Evolutionary conservation across 2,888 invertebrate genomes (phyloP).

Genomic region (Atethmia centrago): DNA sequence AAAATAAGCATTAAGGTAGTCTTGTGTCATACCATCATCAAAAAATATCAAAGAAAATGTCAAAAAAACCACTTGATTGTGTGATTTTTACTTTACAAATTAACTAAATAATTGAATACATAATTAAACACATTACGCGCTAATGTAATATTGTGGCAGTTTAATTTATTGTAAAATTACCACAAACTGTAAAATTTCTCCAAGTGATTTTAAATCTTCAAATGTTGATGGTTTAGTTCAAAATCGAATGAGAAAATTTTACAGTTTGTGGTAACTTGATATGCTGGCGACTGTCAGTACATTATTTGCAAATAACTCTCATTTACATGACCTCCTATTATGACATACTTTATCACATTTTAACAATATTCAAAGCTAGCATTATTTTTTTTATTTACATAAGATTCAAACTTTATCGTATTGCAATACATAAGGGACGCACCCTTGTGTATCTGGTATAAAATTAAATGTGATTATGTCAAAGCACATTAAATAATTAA

Average conservation of each 20-base stretch:
- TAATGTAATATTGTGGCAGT: background rate
- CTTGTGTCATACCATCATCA: constrained; percentile 3
- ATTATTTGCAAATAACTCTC: constrained; percentile 21
- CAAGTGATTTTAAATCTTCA: no score
- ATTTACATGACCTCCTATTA: constrained; percentile 19
- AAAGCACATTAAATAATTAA: background rate
- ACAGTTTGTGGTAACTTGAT: no score
- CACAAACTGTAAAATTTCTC: no score
- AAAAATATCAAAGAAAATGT: background rate
- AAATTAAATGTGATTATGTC: background rate
- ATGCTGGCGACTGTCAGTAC: no score
- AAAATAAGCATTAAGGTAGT: constrained; percentile 6
- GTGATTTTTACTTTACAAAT: background rate
- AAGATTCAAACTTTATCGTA: constrained; percentile 16
- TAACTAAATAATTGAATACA: constrained; percentile 20
- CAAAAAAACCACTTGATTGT: background rate
- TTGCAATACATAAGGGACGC: background rate
- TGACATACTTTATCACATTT: constrained; percentile 59
- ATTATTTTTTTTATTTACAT: constrained; percentile 39
- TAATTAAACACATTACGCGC: constrained; percentile 33
- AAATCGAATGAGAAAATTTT: no score
- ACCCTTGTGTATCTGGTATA: constrained; percentile 1
- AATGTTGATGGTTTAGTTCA: no score
- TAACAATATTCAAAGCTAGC: constrained; percentile 57
- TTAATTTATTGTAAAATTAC: no score